Evolutionary conservation across 2,113 vertebrate genomes (phyloP), one percentile per base, ranked within the genome.

Genomic region (Pyrgilauda ruficollis): DNA sequence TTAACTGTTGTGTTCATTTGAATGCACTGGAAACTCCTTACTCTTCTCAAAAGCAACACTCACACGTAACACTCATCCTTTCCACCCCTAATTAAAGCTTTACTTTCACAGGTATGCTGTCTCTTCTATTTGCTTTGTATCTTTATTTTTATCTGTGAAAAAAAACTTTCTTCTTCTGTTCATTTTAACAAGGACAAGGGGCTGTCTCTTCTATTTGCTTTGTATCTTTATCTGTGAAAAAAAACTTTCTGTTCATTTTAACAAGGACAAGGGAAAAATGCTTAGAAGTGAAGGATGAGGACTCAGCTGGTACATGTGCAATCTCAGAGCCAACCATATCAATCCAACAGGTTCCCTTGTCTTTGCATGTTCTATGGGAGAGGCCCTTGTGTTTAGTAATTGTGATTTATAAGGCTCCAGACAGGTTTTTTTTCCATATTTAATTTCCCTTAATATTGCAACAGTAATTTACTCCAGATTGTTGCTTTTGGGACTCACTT

Each of bases 341-440:
- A 87, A 74, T 22, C 22, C 18, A 77, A 72, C 59, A 96, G 90
- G 59, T 90, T 90, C 50, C 43, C 3, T 5, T 28, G 28, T 27
- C 62, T 79, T 66, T 90, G 41, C 47, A 73, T 50, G 69, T 77
- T 75, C 61, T 72, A 31, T 22, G 22, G 61, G 43, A 95, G 47
- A 90, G 61, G 72, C 15, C 52, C 35, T 62, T 7, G 2, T 39
- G 47, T 59, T 83, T 62, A 77, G 17, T 52, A 70, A 74, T 21
- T 86, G 26, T 77, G 91, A 96, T 93, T 95, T 96, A 96, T 44
- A 90, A 94, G 68, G 75, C 68, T 96, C 58, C 70, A 74, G 68
- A 80, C 68, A 84, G 58, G 28, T 6, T 33, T 94, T 91, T 92
- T 66, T 49, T 41, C 41, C 41, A 75, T 76, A 81, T 82, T 94